Percentiles rank a stretch among this genome's conserved stretches.
Evolutionary conservation across 2,113 vertebrate species (phyloP).

Genomic region (Orcinus orca): DNA sequence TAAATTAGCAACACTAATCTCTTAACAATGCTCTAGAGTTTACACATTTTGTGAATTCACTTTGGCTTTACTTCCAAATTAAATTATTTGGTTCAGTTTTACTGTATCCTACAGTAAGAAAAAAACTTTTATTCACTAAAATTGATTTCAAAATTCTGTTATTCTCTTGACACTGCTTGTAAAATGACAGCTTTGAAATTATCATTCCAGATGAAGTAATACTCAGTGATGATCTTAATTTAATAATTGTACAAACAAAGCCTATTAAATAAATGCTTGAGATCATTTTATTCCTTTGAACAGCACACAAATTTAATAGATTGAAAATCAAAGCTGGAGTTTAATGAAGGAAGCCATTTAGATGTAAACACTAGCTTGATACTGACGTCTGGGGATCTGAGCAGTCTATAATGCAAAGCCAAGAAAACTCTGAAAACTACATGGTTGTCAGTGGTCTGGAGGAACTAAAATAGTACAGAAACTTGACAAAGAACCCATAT

Average conservation of each 20-base stretch:
- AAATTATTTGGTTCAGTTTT: slow-evolving; percentile 4
- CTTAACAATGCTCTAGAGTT: background rate
- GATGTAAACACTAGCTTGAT: slow-evolving; percentile 66
- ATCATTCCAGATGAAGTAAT: slow-evolving; percentile 63
- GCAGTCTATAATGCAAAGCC: background rate
- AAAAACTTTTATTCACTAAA: slow-evolving; percentile 39
- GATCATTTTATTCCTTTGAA: slow-evolving; percentile 69
- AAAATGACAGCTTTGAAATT: slow-evolving; percentile 53
- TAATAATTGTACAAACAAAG: slow-evolving; percentile 78
- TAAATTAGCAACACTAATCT: background rate
- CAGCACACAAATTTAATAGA: slow-evolving; percentile 69
- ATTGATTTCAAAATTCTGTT: slow-evolving; percentile 49
- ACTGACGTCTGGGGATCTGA: slow-evolving; percentile 60
- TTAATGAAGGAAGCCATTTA: slow-evolving; percentile 77
- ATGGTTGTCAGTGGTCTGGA: background rate
- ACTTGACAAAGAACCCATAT: background rate
- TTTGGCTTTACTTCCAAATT: background rate
- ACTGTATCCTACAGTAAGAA: background rate
- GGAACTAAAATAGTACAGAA: background rate
- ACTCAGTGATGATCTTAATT: slow-evolving; percentile 71
- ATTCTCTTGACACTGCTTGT: slow-evolving; percentile 38
- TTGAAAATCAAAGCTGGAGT: slow-evolving; percentile 70
- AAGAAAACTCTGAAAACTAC: background rate
- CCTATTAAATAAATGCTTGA: slow-evolving; percentile 60
- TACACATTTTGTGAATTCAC: background rate